Evolutionary conservation across 2,113 vertebrate species (phyloP), one percentile per base, ranked within the genome.

Genomic region (Oenanthe melanoleuca): DNA sequence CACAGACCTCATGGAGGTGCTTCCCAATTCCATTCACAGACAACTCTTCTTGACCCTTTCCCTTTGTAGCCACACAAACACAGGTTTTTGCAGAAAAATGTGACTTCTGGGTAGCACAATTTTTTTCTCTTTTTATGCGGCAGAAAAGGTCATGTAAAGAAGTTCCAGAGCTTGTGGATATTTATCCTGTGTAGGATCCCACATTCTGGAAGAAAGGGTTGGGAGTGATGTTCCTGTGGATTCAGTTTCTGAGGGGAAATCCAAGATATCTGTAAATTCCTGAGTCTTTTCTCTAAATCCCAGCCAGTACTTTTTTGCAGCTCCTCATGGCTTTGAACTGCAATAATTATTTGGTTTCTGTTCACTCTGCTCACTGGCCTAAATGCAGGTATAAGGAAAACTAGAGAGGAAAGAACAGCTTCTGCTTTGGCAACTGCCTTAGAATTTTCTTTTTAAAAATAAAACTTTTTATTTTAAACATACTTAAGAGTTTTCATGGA

Each of bases 171-270:
- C 3, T 60, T 52, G 26, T 20, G 64, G 15, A 9, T 66, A 5
- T 47, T 78, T 65, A 31, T 55, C 25, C 6, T 1, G 0, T 22
- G 3, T 34, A 38, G 26, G 8, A 34, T 29, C 4, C 23, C 13
- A 31, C 6, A 7, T 6, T 66, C 14, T 56, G 33, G 8, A 77
- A 57, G 8, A 11, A 19, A 12, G 23, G 31, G 5, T 3, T 66
- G 14, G 44, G 17, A 74, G 14, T 23, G 55, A 34, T 34, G 9
- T 0, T 1, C 0, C 0, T 40, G 9, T 82, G 34, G 19, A 25
- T 63, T 91, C 21, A 55, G 34, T 22, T 84, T 71, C 33, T 50
- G 28, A 82, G 12, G 17, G 12, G 20, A 82, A 18, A 22, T 55
- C 9, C 23, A 56, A 47, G 22, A 13, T 33, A 55, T 1, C 49